Percentiles rank a stretch among this genome's conserved stretches.
Evolutionary conservation across 1,140 invertebrate genomes (phyloP).

Genomic region (Bactericera cockerelli): DNA sequence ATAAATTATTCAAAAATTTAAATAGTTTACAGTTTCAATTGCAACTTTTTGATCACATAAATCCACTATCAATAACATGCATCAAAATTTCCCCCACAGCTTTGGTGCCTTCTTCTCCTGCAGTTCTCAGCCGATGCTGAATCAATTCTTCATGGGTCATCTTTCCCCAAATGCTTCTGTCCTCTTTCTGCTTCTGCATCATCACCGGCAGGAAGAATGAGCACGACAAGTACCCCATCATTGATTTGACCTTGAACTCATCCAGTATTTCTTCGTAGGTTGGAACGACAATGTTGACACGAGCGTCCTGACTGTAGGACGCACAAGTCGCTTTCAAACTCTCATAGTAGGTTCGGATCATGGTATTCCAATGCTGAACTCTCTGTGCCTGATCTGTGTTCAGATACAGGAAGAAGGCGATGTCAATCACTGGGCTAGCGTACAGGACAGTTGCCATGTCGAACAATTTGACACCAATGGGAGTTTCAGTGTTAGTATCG

Average conservation of each 20-base stretch:
- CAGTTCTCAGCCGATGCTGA: background rate
- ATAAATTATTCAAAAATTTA: no score
- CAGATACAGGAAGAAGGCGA: conserved; percentile 30
- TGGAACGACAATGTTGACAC: conserved; percentile 2
- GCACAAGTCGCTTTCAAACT: conserved; percentile 9
- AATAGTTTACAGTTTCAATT: no score
- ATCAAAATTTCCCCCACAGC: background rate
- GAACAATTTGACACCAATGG: conserved; percentile 26
- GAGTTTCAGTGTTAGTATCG: background rate
- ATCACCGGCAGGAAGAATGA: conserved; percentile 25
- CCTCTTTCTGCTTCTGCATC: conserved; percentile 9
- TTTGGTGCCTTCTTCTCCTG: background rate
- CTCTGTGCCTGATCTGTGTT: conserved; percentile 21
- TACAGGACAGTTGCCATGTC: conserved; percentile 29
- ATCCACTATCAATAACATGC: background rate
- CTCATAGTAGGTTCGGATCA: conserved; percentile 27
- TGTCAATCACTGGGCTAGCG: conserved; percentile 27
- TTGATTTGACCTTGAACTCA: conserved; percentile 24
- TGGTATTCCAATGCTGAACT: conserved; percentile 20
- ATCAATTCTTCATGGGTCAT: background rate
- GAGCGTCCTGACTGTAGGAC: background rate
- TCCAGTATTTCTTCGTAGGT: conserved; percentile 23
- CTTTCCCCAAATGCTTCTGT: background rate
- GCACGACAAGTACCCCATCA: conserved; percentile 27
- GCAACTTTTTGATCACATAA: no score